Base-by-base conservation (phyloP, 1,140 invertebrate genomes). In the Helicoverpa armigera region DNA sequence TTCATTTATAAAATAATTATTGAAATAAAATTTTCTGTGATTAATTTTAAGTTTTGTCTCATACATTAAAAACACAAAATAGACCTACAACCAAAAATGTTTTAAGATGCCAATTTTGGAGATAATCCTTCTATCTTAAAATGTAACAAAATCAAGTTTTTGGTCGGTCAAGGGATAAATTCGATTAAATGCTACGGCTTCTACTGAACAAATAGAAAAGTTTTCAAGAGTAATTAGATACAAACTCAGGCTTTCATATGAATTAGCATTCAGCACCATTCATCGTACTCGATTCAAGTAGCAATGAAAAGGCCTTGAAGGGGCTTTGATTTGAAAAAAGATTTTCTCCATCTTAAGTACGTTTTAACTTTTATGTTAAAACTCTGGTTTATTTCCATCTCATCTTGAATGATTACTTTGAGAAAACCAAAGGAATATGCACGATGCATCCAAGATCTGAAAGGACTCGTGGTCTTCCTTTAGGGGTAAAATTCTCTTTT, bases 201-300 rank as follows among this genome's bases (percentile, higher is more conserved):
- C 48, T 70, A 13, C 13, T 29, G 23, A 70, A 70, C 13, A 70
- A 70, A 50, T 53, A 70, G 18, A 70, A 56, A 77, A 61, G 50
- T 67, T 77, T 51, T 79, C 69, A 70, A 79, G 65, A 18, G 63
- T 79, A 79, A 79, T 79, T 79, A 79, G 76, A 69, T 70, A 79
- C 76, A 79, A 79, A 79, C 65, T 79, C 54, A 43, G 58, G 76
- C 76, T 79, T 79, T 79, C 76, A 79, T 65, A 65, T 69, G 76
- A 79, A 79, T 79, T 79, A 79, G 65, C 65, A 79, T 79, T 79
- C 76, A 56, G 51, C 23, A 18, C 53, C 63, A 79, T 79, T 79
- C 76, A 79, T 79, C 53, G 31, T 18, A 35, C 63, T 79, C 16
- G 31, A 79, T 56, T 79, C 76, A 79, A 79, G 63, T 48, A 50